phyloP scores from a whole-genome alignment of 2,797 vertebrate genomes.

The Eospalax fontanierii region DNA sequence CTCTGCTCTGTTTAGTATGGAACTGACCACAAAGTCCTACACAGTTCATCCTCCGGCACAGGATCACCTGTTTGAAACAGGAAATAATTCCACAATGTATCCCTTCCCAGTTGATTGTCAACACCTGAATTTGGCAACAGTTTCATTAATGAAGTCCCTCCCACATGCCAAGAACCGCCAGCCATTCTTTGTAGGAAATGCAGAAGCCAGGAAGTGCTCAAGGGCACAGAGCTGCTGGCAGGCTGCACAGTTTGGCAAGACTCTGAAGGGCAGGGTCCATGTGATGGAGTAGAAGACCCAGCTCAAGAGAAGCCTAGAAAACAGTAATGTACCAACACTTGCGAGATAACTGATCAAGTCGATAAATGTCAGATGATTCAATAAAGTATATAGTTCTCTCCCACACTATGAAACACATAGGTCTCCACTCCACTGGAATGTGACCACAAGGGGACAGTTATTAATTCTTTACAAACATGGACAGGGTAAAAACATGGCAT shows the following conservation, averaged over 20 bases:
- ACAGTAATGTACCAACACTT: not conserved
- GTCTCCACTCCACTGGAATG: not conserved
- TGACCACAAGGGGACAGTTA: not conserved
- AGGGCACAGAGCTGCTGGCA: not conserved
- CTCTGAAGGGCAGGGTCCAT: not conserved
- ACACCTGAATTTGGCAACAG: not conserved
- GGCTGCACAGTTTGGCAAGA: not conserved
- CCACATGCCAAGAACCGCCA: not conserved
- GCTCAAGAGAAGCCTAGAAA: not conserved
- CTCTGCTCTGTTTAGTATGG: not conserved
- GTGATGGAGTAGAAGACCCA: rapidly evolving
- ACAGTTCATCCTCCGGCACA: not conserved
- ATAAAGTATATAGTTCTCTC: not conserved
- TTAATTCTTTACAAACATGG: not conserved
- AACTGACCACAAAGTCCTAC: not conserved
- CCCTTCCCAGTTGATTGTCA: not conserved
- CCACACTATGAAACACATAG: not conserved
- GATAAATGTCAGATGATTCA: not conserved
- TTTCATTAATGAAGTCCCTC: not conserved
- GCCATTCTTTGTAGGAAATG: rapidly evolving
- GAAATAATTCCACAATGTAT: not conserved
- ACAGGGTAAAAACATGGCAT: no score
- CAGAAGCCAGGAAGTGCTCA: not conserved
- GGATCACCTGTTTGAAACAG: not conserved
- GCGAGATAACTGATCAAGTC: not conserved